Base-by-base conservation (phyloP, 2,113 vertebrate genomes). In the Myotis brandtii region DNA sequence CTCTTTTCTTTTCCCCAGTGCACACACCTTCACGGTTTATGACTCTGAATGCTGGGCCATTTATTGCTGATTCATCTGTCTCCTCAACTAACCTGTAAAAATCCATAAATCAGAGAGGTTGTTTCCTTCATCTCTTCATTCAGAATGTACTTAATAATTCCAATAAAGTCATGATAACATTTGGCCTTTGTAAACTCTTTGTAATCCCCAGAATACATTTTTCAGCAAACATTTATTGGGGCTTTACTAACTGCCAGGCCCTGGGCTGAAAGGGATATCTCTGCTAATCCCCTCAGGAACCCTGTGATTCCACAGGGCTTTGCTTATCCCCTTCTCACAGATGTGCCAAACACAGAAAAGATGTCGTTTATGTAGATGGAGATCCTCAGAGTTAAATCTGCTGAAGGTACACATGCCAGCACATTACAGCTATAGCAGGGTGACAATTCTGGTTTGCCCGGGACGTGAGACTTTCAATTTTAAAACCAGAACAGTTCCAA, bases 151-250 rank as follows among this genome's bases (percentile, higher is more conserved):
- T 81, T 85, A 7, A 67, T 40, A 40, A 86, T 54, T 46, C 79
- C 59, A 93, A 32, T 32, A 75, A 83, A 87, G 27, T 23, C 34
- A 9, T 9, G 50, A 80, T 76, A 46, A 3, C 56, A 21, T 27
- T 46, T 11, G 46, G 23, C 25, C 89, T 79, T 93, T 62, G 10
- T 80, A 93, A 94, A 62, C 48, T 54, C 88, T 89, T 88, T 46
- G 3, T 86, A 69, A 94, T 84, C 77, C 54, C 52, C 86, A 40
- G 4, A 95, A 20, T 40, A 12, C 46, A 76, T 86, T 66, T 91
- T 69, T 59, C 12, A 88, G 52, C 11, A 83, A 21, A 12, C 9
- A 16, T 82, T 52, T 81, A 66, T 17, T 70, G 18, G 79, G 23
- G 9, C 4, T 9, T 84, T 73, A 32, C 34, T 59, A 46, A 43